Base-by-base conservation (phyloP, 2,797 vertebrate species). In the Ctenopoma multispine region DNA sequence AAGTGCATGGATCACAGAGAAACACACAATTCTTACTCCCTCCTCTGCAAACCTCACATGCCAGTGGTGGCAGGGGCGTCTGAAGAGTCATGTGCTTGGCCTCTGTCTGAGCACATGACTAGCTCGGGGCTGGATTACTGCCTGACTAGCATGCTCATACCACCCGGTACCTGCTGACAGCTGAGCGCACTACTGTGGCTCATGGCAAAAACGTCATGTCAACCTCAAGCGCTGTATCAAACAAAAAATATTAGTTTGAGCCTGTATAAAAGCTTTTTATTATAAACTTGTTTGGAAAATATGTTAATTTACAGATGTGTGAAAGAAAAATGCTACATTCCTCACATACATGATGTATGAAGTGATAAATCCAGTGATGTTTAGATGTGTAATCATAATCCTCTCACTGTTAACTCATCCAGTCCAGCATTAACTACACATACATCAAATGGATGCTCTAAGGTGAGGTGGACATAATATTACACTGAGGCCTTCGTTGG, bases 51-150 rank as follows among this genome's bases (percentile, higher is more conserved):
- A 38, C 31, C 62, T 77, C 68, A 59, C 81, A 90, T 86, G 64
- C 69, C 84, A 85, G 79, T 13, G 15, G 43, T 36, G 71, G 65
- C 34, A 54, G 54, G 34, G 64, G 44, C n/a, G 69, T 79, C 68
- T 66, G 17, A 31, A 24, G 46, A 80, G 83, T 94, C 94, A 95
- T 94, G 93, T 92, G 93, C 79, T 73, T 75, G 66, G 83, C 76
- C 73, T 60, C 64, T 55, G 76, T 77, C 69, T 80, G 79, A 92
- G 79, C 94, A 93, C 94, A 94, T 95, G 94, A 94, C 84, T 50
- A 62, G 82, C 86, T 88, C 79, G 72, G 63, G 73, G 89, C 66
- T 78, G 81, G 91, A 94, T 93, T 91, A 93, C 66, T 49, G 68
- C 72, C 67, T 77, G 72, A 77, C 83, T 73, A 58, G 63, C 60